phyloP scores from a whole-genome alignment of 2,888 invertebrate species.

The Xestia xanthographa region DNA sequence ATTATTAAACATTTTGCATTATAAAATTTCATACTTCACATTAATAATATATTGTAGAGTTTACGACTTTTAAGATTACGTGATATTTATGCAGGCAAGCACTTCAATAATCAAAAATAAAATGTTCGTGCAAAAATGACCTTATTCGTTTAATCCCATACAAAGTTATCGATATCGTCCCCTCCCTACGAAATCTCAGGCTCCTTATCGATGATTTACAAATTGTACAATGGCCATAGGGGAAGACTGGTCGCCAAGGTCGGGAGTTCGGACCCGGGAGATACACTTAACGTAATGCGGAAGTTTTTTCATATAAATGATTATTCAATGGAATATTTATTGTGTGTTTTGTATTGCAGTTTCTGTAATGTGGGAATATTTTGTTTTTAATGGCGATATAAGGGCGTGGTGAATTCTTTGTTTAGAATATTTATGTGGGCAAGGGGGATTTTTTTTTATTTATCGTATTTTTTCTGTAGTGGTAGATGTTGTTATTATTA shows the following conservation, averaged over 20 bases:
- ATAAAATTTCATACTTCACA: background rate
- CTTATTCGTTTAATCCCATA: slow-evolving; percentile 1
- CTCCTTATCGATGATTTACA: slow-evolving; percentile 80
- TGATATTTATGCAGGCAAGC: background rate
- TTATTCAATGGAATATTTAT: slow-evolving; percentile 64
- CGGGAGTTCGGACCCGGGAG: slow-evolving; percentile 56
- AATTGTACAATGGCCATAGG: slow-evolving; percentile 79
- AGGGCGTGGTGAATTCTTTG: slow-evolving; percentile 66
- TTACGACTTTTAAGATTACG: background rate
- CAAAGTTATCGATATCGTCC: slow-evolving; percentile 40
- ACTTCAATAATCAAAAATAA: background rate
- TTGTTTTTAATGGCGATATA: slow-evolving; percentile 54
- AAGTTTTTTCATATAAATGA: slow-evolving; percentile 61
- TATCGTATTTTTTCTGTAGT: background rate
- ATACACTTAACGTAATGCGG: slow-evolving; percentile 62
- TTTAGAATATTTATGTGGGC: slow-evolving; percentile 64
- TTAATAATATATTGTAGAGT: background rate
- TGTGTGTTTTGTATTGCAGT: slow-evolving; percentile 57
- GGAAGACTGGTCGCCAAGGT: slow-evolving; percentile 72
- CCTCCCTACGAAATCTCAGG: slow-evolving; percentile 74
- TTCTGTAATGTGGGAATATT: slow-evolving; percentile 64
- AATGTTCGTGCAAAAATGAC: background rate
- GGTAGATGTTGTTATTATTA: background rate
- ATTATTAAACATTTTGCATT: background rate
- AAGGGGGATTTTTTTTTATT: slow-evolving; percentile 16